Conservation (phyloP, 2,888 invertebrate genomes). For the Netelia virgata region DNA sequence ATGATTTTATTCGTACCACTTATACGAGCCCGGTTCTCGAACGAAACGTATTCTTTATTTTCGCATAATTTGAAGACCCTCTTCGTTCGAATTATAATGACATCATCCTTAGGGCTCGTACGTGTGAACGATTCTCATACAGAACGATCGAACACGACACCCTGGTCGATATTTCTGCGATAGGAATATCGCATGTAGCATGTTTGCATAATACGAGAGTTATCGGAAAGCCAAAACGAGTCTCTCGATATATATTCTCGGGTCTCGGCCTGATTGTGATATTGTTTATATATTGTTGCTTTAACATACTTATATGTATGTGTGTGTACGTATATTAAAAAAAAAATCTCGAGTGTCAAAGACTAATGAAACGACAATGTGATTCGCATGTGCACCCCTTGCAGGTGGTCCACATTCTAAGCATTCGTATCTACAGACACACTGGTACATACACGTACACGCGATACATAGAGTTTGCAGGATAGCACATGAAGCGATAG, state of each 20-base stretch:
- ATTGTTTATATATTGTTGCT: background rate
- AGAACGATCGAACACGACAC: slow-evolving; percentile 35
- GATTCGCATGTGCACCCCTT: background rate
- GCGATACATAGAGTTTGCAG: background rate
- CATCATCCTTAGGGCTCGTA: background rate
- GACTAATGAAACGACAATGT: slow-evolving; percentile 39
- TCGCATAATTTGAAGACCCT: too few species aligned
- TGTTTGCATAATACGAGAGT: slow-evolving; percentile 1
- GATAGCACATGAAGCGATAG: background rate
- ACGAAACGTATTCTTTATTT: too few species aligned
- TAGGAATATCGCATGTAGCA: slow-evolving; percentile 15
- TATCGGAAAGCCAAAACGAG: slow-evolving; percentile 30
- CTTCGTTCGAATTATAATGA: too few species aligned
- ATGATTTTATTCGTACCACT: too few species aligned
- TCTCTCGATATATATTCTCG: slow-evolving; percentile 2
- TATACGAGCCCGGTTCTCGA: too few species aligned
- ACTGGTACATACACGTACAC: background rate
- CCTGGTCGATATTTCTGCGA: slow-evolving; percentile 6
- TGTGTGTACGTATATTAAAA: background rate
- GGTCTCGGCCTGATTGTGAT: background rate
- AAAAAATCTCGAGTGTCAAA: background rate
- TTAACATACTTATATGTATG: background rate
- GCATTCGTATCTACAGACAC: background rate
- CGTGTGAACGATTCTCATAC: background rate
- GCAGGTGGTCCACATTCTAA: background rate